Percentiles rank a stretch among this genome's conserved stretches.
Conservation (phyloP, 2,888 invertebrate species). For the Pseudococcus viburni region DNA sequence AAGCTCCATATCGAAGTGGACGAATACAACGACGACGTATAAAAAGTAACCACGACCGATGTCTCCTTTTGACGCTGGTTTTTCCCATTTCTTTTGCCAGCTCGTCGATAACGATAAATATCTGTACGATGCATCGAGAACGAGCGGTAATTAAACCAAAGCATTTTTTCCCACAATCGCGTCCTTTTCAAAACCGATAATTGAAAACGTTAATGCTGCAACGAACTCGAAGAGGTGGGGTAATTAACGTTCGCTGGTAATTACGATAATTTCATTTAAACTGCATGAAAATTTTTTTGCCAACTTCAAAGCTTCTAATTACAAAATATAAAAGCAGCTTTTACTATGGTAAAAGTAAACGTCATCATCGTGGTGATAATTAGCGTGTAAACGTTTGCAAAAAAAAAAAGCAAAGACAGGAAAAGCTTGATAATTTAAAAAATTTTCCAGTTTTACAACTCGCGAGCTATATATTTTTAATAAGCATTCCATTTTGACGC, state of each 20-base stretch:
- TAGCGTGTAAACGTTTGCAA: slow-evolving; percentile 12
- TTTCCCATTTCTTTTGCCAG: not conserved
- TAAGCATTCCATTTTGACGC: not conserved
- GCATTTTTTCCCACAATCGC: not conserved
- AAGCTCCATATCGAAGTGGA: slow-evolving; percentile 4
- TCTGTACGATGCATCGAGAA: not conserved
- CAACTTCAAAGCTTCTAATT: slow-evolving; percentile 21
- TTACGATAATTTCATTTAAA: slow-evolving; percentile 7
- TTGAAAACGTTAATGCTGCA: slow-evolving; percentile 33
- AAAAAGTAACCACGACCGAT: slow-evolving; percentile 31
- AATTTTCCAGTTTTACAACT: not conserved
- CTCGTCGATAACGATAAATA: slow-evolving; percentile 10
- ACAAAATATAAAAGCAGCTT: slow-evolving; percentile 7
- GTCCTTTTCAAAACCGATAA: not conserved
- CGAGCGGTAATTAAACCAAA: slow-evolving; percentile 2
- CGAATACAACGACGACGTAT: not conserved
- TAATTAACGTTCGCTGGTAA: not conserved
- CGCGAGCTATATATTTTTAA: not conserved
- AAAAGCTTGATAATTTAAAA: not conserved
- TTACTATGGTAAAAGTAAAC: not conserved
- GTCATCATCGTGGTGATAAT: slow-evolving; percentile 14
- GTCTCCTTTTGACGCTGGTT: not conserved
- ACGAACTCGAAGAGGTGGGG: not conserved
- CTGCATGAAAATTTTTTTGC: not conserved
- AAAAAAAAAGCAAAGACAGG: not conserved